Conservation (phyloP, 2,113 vertebrate genomes). For the Nannospalax galili region DNA sequence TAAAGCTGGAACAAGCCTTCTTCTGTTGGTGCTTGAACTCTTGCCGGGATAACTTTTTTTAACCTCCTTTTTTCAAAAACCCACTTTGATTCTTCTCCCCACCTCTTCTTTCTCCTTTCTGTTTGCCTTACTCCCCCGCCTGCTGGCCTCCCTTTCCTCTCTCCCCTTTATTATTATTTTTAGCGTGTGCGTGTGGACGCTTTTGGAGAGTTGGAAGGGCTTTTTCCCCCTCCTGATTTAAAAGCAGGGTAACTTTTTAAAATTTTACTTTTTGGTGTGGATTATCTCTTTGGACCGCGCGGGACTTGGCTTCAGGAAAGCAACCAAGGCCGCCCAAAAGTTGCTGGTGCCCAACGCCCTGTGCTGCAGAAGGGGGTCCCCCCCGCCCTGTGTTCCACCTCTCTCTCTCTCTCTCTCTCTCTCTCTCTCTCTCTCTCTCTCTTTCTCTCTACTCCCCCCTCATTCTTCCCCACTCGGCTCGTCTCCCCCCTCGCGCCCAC, state of each 20-base stretch:
- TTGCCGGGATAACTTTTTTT: slow-evolving; percentile 82
- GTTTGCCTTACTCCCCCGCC: slow-evolving; percentile 76
- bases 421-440: slow-evolving; percentile 1
- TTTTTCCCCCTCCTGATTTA: slow-evolving; percentile 44
- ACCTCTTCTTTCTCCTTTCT: slow-evolving; percentile 67
- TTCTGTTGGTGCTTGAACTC: slow-evolving; percentile 81
- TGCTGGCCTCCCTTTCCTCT: slow-evolving; percentile 43
- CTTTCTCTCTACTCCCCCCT: slow-evolving; percentile 60
- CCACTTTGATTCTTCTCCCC: slow-evolving; percentile 77
- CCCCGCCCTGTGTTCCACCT: background rate
- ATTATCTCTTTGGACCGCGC: slow-evolving; percentile 55
- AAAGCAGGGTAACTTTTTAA: slow-evolving; percentile 62
- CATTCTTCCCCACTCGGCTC: slow-evolving; percentile 68
- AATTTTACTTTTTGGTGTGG: slow-evolving; percentile 61
- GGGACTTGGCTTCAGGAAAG: slow-evolving; percentile 71
- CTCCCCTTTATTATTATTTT: slow-evolving; percentile 72
- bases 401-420: slow-evolving; percentile 17
- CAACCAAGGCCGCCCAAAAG: slow-evolving; percentile 40
- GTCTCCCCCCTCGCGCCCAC: slow-evolving; percentile 75
- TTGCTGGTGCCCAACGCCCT: slow-evolving; percentile 36
- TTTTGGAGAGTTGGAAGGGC: slow-evolving; percentile 55
- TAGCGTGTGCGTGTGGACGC: slow-evolving; percentile 65
- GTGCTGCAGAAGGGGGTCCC: slow-evolving; percentile 61
- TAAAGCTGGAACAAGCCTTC: slow-evolving; percentile 80
- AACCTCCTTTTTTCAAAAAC: slow-evolving; percentile 51